A percentile compares a stretch with the other conserved stretches of the same genome.
These are phyloP conservation scores for Pomacea canaliculata DNA, from an alignment of 2,888 invertebrate genomes.

Conservation along the genomic window DNA sequence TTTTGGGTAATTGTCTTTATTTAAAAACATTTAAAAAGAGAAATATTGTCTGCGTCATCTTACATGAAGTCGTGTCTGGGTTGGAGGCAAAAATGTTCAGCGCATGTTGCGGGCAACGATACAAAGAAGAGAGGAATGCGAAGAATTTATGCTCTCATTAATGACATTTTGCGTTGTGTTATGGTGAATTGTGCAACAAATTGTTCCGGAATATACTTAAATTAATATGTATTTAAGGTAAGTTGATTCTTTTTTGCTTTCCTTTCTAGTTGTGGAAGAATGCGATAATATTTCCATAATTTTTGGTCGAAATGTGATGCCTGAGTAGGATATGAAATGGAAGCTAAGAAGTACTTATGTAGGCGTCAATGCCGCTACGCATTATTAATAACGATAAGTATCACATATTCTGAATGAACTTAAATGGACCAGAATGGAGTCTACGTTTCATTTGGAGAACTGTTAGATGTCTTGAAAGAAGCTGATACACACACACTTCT, in stretches of 20 bases:
- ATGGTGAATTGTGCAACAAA: constrained; percentile 17
- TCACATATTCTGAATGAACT: too few species aligned
- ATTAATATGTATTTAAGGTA: constrained; percentile 5
- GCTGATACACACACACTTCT: too few species aligned
- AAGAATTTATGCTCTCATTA: constrained; percentile 50
- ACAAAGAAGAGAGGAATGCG: constrained; percentile 61
- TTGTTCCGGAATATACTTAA: constrained; percentile 1
- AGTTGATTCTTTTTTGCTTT: not conserved
- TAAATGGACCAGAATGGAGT: too few species aligned
- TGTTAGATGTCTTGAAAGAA: too few species aligned
- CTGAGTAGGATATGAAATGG: not conserved
- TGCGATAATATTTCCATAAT: not conserved
- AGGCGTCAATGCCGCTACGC: too few species aligned
- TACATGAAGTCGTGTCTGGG: too few species aligned
- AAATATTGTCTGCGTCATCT: too few species aligned
- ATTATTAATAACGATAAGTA: too few species aligned
- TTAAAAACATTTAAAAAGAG: too few species aligned
- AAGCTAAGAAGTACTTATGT: too few species aligned
- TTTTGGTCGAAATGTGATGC: not conserved
- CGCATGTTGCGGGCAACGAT: constrained; percentile 31
- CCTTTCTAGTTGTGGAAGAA: not conserved
- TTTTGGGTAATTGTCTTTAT: too few species aligned
- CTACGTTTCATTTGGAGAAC: too few species aligned
- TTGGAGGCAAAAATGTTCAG: constrained; percentile 8
- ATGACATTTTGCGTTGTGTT: constrained; percentile 20